Evolutionary conservation across 2,888 invertebrate genomes (phyloP).

Genomic region (Brachynemurus nebulosus): DNA sequence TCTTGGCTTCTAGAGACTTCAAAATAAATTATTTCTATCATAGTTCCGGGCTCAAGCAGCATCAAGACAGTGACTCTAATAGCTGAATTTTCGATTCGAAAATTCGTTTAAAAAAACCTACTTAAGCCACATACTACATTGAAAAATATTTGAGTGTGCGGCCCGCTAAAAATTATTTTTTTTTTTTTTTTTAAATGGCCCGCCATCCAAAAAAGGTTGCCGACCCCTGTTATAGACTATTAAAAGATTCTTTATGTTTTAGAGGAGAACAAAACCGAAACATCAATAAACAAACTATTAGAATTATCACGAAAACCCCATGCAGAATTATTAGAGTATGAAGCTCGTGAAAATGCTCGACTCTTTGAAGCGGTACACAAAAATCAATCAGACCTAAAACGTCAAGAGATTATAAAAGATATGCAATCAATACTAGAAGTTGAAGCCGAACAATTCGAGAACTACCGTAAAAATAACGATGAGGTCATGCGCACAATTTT

Average conservation of each 20-base stretch:
- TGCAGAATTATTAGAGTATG: constrained; percentile 49
- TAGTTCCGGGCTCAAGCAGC: too few relatives aligned
- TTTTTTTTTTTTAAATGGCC: too few relatives aligned
- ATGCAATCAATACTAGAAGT: constrained; percentile 57
- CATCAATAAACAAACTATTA: constrained; percentile 50
- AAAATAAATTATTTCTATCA: too few relatives aligned
- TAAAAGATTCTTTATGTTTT: constrained; percentile 19
- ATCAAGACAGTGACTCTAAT: too few relatives aligned
- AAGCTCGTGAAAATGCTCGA: constrained; percentile 50
- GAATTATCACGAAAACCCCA: constrained; percentile 39
- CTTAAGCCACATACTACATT: too few relatives aligned
- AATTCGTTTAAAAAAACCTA: too few relatives aligned
- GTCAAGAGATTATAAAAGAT: constrained; percentile 52
- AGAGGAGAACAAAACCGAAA: constrained; percentile 52
- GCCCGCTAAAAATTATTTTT: too few relatives aligned
- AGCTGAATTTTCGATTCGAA: too few relatives aligned
- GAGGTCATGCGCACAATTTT: constrained; percentile 45
- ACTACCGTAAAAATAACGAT: constrained; percentile 43
- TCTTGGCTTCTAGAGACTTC: too few relatives aligned
- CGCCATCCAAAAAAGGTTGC: too few relatives aligned
- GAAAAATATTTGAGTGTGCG: too few relatives aligned
- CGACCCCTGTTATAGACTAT: too few relatives aligned
- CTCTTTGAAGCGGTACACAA: constrained; percentile 44
- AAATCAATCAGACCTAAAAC: constrained; percentile 44
- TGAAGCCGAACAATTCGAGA: constrained; percentile 46